Percentiles rank a stretch among this genome's conserved stretches.
These are phyloP conservation scores for Acinonyx jubatus DNA, from an alignment of 2,113 vertebrate genomes.

Conservation along the genomic window DNA sequence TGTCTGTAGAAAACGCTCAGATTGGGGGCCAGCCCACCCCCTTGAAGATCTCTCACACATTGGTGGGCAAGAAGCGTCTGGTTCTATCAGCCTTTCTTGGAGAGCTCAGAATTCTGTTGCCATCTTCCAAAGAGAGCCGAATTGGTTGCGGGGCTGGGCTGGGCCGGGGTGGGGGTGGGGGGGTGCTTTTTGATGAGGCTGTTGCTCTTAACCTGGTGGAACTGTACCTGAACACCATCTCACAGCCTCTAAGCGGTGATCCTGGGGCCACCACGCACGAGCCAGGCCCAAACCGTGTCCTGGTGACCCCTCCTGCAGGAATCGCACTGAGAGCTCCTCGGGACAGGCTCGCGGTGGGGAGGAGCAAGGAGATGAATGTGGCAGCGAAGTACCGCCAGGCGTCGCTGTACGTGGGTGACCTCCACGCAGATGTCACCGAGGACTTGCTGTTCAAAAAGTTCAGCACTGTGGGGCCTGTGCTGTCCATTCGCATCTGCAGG, in stretches of 20 bases:
- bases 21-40: background rate
- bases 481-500: constrained; percentile 74
- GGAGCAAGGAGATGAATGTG: background rate
- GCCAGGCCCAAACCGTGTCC: background rate
- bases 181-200: background rate
- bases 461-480: constrained; percentile 29
- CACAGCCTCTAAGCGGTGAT: background rate
- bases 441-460: constrained; percentile 74
- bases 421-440: constrained; percentile 64
- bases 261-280: background rate
- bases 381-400: constrained; percentile 70
- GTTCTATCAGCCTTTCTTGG: background rate
- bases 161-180: background rate
- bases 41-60: background rate
- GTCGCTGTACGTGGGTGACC: constrained; percentile 73
- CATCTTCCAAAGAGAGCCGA: background rate
- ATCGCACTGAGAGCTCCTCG: background rate
- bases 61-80: background rate
- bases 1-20: background rate
- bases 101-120: background rate
- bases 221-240: background rate
- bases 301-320: background rate
- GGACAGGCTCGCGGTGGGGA: background rate
- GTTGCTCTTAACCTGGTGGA: background rate
- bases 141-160: background rate